Conservation (phyloP, 2,888 invertebrate genomes). For the Fabriciana adippe region DNA sequence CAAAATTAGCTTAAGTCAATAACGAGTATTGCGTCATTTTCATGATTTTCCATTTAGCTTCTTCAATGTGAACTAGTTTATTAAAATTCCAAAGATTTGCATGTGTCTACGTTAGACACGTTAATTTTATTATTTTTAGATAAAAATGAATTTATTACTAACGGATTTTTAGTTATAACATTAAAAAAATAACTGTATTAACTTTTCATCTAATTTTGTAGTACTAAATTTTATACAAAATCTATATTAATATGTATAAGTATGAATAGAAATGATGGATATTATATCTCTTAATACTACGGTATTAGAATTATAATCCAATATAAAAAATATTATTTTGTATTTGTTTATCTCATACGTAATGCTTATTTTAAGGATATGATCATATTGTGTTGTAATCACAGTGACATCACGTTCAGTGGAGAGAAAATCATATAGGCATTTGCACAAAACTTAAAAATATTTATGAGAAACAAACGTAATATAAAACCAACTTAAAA, state of each 20-base stretch:
- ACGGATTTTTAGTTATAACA: too few relatives aligned
- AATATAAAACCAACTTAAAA: constrained; percentile 16
- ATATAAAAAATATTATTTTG: too few relatives aligned
- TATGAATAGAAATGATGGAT: too few relatives aligned
- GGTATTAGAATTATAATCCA: too few relatives aligned
- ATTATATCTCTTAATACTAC: too few relatives aligned
- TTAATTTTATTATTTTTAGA: too few relatives aligned
- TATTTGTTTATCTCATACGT: background rate
- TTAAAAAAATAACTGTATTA: too few relatives aligned
- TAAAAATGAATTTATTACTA: too few relatives aligned
- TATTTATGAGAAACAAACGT: constrained; percentile 40
- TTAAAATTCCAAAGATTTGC: background rate
- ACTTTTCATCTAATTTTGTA: too few relatives aligned
- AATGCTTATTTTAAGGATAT: background rate
- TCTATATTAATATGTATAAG: too few relatives aligned
- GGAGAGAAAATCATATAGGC: constrained; percentile 32
- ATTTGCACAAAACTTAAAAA: constrained; percentile 35
- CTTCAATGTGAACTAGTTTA: constrained; percentile 1
- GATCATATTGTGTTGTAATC: constrained; percentile 7
- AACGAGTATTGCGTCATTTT: constrained; percentile 18
- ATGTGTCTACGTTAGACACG: background rate
- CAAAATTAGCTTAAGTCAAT: constrained; percentile 1
- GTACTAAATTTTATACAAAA: too few relatives aligned
- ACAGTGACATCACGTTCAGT: constrained; percentile 36
- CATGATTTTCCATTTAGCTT: constrained; percentile 19